Evolutionary conservation across 2,888 invertebrate genomes (phyloP).

Genomic region (Drosophila multiciliata): DNA sequence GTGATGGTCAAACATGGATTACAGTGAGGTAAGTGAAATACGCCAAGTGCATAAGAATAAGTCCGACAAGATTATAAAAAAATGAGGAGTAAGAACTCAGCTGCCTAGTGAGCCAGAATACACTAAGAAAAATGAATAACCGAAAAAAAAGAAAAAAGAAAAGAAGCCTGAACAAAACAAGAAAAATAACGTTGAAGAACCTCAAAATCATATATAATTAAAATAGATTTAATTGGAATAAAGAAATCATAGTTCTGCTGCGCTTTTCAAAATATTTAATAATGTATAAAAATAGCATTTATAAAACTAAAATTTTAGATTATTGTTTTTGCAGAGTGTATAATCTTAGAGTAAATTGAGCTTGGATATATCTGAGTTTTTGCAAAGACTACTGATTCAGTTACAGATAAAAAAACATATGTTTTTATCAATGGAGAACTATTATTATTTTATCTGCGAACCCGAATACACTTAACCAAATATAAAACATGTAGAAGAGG

Average conservation of each 20-base stretch:
- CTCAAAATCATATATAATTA: too few relatives aligned
- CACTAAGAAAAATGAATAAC: neutral
- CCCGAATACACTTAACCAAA: too few relatives aligned
- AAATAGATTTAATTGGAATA: neutral
- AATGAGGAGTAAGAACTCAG: neutral
- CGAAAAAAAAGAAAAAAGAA: neutral
- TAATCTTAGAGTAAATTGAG: neutral
- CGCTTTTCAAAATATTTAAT: neutral
- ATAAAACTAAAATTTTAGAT: neutral
- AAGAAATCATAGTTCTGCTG: neutral
- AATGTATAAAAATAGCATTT: neutral
- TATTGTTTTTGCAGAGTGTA: neutral
- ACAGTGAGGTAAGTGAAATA: conserved; percentile 61
- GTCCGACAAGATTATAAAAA: neutral
- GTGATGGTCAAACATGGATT: conserved; percentile 66
- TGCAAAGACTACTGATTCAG: conserved; percentile 2
- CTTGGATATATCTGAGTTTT: neutral
- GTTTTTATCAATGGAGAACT: too few relatives aligned
- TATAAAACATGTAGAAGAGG: too few relatives aligned
- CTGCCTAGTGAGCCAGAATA: neutral
- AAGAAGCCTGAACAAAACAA: too few relatives aligned
- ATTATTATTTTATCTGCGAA: too few relatives aligned
- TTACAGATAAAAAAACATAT: neutral
- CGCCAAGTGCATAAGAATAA: conserved; percentile 57
- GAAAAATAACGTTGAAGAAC: too few relatives aligned